Conservation (phyloP, 2,888 invertebrate genomes). For the Oscheius sp. region DNA sequence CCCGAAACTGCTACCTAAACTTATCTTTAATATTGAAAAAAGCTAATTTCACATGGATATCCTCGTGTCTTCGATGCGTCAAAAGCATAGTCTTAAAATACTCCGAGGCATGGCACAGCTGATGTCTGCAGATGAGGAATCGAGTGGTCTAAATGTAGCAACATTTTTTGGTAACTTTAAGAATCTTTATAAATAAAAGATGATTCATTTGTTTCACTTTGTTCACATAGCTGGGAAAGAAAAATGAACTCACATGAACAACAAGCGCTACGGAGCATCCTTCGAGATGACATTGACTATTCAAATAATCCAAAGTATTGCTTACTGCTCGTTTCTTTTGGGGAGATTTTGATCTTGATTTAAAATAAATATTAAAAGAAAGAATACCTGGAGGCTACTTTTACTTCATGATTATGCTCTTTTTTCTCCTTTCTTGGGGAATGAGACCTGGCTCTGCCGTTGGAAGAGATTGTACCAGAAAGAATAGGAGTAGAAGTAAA, state of each 20-base stretch:
- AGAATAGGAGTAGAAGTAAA: slow-evolving; percentile 25
- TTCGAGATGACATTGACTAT: slow-evolving; percentile 66
- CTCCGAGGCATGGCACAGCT: slow-evolving; percentile 66
- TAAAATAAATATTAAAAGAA: neutral
- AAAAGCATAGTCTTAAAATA: slow-evolving; percentile 63
- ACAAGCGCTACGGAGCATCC: slow-evolving; percentile 66
- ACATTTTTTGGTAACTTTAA: too few species aligned
- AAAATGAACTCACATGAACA: slow-evolving; percentile 58
- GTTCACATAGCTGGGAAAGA: neutral
- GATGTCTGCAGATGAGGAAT: slow-evolving; percentile 68
- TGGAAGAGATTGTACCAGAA: slow-evolving; percentile 22
- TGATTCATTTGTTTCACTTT: slow-evolving; percentile 8
- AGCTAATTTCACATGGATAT: slow-evolving; percentile 33
- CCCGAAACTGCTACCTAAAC: slow-evolving; percentile 47
- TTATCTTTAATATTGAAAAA: neutral
- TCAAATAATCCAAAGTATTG: slow-evolving; percentile 65
- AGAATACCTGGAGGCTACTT: slow-evolving; percentile 23
- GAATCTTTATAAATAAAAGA: too few species aligned
- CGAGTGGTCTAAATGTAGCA: slow-evolving; percentile 63
- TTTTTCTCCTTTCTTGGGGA: slow-evolving; percentile 40
- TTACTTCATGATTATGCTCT: slow-evolving; percentile 16
- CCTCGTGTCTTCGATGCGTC: slow-evolving; percentile 37
- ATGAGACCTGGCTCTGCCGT: slow-evolving; percentile 41
- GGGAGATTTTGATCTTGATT: slow-evolving; percentile 51
- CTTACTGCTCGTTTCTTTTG: slow-evolving; percentile 40